These are phyloP conservation scores for Phymastichus coffea DNA, from an alignment of 1,140 invertebrate species.

Conservation along the genomic window DNA sequence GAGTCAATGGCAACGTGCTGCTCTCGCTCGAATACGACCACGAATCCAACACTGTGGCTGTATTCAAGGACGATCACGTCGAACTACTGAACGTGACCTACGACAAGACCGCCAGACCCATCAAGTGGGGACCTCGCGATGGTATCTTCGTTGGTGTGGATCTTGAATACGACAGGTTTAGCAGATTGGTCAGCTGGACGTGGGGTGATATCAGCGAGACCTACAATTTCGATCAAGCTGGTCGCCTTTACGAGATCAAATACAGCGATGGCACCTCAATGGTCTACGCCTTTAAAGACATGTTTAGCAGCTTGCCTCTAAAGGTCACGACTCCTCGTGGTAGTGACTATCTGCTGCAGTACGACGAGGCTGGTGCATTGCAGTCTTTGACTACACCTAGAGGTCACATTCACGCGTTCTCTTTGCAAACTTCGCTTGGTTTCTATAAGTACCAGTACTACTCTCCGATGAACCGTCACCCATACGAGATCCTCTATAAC, in stretches of 20 bases:
- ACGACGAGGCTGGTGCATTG: conserved; percentile 88
- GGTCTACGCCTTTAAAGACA: conserved; percentile 85
- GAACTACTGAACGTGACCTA: conserved; percentile 91
- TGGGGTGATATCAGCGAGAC: conserved; percentile 88
- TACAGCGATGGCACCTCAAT: conserved; percentile 85
- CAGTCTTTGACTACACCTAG: conserved; percentile 88
- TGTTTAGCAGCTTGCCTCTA: conserved; percentile 81
- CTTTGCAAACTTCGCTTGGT: conserved; percentile 86
- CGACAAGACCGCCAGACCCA: conserved; percentile 84
- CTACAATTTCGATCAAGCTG: conserved; percentile 85
- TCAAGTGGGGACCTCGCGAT: conserved; percentile 84
- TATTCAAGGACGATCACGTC: conserved; percentile 85
- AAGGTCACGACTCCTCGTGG: conserved; percentile 91
- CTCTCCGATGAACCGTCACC: conserved; percentile 85
- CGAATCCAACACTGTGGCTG: conserved; percentile 83
- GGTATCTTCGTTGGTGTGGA: conserved; percentile 85
- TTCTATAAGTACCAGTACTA: conserved; percentile 92
- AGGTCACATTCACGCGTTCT: conserved; percentile 90
- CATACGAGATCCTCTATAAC: conserved; percentile 88
- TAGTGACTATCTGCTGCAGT: conserved; percentile 88
- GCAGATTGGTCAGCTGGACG: conserved; percentile 85
- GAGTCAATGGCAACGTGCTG: conserved; percentile 89
- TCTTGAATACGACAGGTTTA: conserved; percentile 89
- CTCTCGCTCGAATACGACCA: conserved; percentile 91
- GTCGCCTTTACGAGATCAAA: conserved; percentile 81